phyloP scores from a whole-genome alignment of 1,140 invertebrate species.

The Aporrectodea caliginosa region DNA sequence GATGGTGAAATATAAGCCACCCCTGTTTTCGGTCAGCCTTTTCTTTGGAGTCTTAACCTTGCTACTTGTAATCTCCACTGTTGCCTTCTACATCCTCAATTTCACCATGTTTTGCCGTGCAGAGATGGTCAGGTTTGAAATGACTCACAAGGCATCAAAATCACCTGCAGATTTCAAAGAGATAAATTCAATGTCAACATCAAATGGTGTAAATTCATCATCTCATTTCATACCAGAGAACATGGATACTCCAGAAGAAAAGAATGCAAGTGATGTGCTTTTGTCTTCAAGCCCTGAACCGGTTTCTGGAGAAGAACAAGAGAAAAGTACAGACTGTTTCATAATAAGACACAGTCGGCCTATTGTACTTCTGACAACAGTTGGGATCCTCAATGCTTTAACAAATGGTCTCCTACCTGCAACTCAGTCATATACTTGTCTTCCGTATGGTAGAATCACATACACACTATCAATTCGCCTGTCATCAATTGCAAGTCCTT shows the following conservation, averaged over 20 bases:
- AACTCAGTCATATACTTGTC: constrained; percentile 20
- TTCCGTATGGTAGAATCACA: constrained; percentile 19
- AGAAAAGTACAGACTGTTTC: too few species aligned
- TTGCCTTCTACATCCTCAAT: constrained; percentile 11
- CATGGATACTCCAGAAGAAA: too few species aligned
- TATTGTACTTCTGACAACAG: neutral
- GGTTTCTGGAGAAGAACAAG: too few species aligned
- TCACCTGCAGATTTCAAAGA: too few species aligned
- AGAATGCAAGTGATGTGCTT: too few species aligned
- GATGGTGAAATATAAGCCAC: constrained; percentile 14
- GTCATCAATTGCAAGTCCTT: constrained; percentile 1
- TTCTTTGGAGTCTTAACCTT: neutral
- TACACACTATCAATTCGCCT: constrained; percentile 19
- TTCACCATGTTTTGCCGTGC: neutral
- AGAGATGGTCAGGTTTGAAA: too few species aligned
- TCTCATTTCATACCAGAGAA: too few species aligned
- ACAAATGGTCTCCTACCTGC: constrained; percentile 22
- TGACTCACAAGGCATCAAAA: too few species aligned
- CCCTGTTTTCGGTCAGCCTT: constrained; percentile 15
- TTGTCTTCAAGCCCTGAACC: too few species aligned
- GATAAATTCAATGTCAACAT: too few species aligned
- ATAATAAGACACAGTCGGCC: neutral
- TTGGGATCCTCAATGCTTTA: constrained; percentile 1
- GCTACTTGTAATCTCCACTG: neutral
- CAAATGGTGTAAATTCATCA: too few species aligned